Evolutionary conservation across 2,888 invertebrate species (phyloP), one percentile per base, ranked within the genome.

Genomic region (Nomada fucata): DNA sequence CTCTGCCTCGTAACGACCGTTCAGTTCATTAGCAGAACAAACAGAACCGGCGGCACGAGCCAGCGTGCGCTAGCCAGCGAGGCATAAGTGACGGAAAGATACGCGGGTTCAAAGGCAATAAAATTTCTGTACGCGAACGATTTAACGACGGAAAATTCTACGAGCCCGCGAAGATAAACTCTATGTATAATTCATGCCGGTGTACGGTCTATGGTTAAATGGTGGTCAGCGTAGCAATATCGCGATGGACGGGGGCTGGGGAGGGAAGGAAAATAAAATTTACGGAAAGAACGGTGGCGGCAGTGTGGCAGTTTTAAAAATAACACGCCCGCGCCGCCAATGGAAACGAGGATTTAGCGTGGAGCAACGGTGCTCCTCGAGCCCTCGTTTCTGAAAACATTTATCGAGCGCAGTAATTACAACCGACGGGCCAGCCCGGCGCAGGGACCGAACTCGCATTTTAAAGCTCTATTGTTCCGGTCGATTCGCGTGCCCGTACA

Each of bases 181-280:
- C 83, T 76, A 86, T 85, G 85, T 84, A 77, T 84, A 85, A 87
- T 87, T 87, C 82, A 82, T 85, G 80, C 60, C 68, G 76, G 13
- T 70, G 69, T 52, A 20, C 73, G 81, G 63, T 76, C 79, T 78
- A 79, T 74, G 76, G 78, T 85, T 86, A 79, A 81, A 81, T 78
- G 70, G 79, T 50, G 82, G 65, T 86, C 85, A 64, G 83, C 81
- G 79, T 52, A 55, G 64, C 74, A 68, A 64, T 55, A 69, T 60
- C 77, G 52, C 29, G 63, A 44, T 53, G 36, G 29, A 55, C 36
- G 13, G 29, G 23, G 11, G n/a, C n/a, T n/a, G n/a, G n/a, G n/a
- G n/a, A n/a, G n/a, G 0, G 69, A 53, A 11, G 23, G 42, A 23
- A n/a, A 47, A 36, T 26, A 18, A 64, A 23, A 29, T 23, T 23